Conservation (phyloP, 2,888 invertebrate genomes). For the Thecophora atra region DNA sequence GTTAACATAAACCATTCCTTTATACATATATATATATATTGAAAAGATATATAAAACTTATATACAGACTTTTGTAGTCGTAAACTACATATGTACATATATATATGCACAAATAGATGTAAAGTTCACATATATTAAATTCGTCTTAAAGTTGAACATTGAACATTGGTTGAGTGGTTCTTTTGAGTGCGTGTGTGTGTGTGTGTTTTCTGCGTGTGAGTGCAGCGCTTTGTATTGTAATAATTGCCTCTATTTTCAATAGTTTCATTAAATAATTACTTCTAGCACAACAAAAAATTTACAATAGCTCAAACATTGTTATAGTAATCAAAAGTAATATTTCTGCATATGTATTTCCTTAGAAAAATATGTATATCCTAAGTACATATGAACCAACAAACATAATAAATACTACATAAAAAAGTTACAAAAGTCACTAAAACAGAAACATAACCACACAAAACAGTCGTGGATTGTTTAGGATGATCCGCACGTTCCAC, state of each 20-base stretch:
- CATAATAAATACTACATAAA: no score
- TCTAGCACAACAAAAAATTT: constrained; percentile 8
- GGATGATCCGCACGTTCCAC: neutral
- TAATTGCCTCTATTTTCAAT: constrained; percentile 18
- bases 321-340: neutral
- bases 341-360: neutral
- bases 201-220: constrained; percentile 26
- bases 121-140: neutral
- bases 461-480: neutral
- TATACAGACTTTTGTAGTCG: no score
- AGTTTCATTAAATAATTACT: constrained; percentile 9
- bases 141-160: neutral
- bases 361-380: no score
- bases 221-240: constrained; percentile 31
- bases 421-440: no score
- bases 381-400: no score
- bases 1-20: neutral
- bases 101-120: constrained; percentile 18
- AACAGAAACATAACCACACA: no score
- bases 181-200: constrained; percentile 8
- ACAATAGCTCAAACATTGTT: neutral
- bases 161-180: constrained; percentile 1
- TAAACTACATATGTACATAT: neutral
- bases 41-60: neutral
- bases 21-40: neutral